Evolutionary conservation across 2,797 vertebrate genomes (phyloP).

Genomic region (Manis pentadactyla): DNA sequence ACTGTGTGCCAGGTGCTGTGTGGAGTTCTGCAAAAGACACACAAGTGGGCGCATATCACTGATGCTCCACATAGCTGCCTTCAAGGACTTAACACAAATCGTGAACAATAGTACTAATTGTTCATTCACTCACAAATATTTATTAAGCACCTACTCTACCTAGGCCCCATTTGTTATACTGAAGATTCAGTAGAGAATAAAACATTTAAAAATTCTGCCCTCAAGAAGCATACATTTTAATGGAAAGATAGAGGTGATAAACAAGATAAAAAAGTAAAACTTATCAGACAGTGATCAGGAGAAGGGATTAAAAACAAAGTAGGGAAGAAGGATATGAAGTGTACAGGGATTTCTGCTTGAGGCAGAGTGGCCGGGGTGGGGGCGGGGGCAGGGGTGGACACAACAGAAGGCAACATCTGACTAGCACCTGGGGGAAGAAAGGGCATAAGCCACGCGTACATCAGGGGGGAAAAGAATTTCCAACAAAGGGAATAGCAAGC

Average conservation of each 20-base stretch:
- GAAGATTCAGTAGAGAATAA: neutral
- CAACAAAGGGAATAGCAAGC: neutral
- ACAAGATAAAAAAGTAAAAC: neutral
- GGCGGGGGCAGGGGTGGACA: neutral
- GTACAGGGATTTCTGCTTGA: neutral
- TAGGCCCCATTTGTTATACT: neutral
- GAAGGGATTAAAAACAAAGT: neutral
- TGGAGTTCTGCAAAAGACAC: neutral
- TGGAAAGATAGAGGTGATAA: neutral
- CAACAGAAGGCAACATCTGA: neutral
- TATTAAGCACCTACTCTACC: neutral
- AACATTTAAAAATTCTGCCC: neutral
- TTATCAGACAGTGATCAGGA: neutral
- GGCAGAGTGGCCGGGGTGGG: accelerated
- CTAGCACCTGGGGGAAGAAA: neutral
- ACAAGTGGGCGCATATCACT: neutral
- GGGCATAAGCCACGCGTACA: too few relatives aligned
- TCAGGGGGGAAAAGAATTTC: neutral
- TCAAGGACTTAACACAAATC: neutral
- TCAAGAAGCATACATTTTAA: neutral
- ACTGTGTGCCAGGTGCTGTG: neutral
- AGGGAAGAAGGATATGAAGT: too few relatives aligned
- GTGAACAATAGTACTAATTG: neutral
- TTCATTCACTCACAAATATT: neutral
- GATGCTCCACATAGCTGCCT: neutral